Evolutionary conservation across 1,140 invertebrate genomes (phyloP).

Genomic region (Drosophila malerkotliana): DNA sequence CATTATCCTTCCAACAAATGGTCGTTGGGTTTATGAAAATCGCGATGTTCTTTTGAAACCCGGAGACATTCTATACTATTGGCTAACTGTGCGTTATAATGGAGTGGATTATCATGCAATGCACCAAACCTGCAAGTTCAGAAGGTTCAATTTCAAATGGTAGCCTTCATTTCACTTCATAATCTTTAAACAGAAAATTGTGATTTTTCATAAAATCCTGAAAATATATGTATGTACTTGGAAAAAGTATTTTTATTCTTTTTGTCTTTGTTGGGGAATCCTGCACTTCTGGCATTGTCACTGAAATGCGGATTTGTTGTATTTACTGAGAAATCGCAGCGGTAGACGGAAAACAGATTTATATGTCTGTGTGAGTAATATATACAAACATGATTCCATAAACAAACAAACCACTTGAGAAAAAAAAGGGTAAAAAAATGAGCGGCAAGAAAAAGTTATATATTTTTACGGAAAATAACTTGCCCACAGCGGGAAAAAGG

Average conservation of each 20-base stretch:
- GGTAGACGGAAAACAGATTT: conserved; percentile 38
- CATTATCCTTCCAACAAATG: too few species aligned
- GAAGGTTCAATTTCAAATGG: too few species aligned
- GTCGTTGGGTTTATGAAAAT: too few species aligned
- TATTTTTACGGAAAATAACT: conserved; percentile 69
- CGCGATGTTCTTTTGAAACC: too few species aligned
- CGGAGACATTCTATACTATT: too few species aligned
- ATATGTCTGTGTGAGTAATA: conserved; percentile 11
- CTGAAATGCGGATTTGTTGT: not conserved
- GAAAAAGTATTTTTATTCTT: not conserved
- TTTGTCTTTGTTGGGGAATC: conserved; percentile 6
- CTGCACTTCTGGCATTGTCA: conserved; percentile 17
- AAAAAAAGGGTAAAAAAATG: conserved; percentile 18
- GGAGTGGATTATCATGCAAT: too few species aligned
- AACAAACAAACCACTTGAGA: conserved; percentile 67
- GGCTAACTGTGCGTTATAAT: too few species aligned
- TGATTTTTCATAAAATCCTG: not conserved
- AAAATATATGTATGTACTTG: too few species aligned
- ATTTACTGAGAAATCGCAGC: conserved; percentile 47
- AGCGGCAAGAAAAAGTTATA: conserved; percentile 59
- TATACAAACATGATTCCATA: conserved; percentile 49
- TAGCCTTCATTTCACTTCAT: too few species aligned
- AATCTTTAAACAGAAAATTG: not conserved
- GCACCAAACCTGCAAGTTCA: too few species aligned
- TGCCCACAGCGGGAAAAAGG: conserved; percentile 46